Evolutionary conservation across 2,113 vertebrate genomes (phyloP), one percentile per base, ranked within the genome.

Genomic region (Accipiter cooperii): DNA sequence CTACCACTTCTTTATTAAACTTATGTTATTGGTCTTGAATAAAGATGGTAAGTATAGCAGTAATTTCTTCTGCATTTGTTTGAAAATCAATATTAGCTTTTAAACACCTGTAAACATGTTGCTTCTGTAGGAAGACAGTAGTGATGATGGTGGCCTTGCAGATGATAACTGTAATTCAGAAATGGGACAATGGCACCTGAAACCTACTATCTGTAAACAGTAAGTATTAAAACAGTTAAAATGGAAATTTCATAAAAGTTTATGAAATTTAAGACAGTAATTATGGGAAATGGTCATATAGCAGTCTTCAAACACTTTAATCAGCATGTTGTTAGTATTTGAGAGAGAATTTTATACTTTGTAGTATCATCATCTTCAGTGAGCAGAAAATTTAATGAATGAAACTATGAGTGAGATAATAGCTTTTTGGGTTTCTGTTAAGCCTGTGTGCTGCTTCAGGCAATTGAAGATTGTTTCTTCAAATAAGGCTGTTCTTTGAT

Each of bases 151-250:
- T 38, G 97, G 98, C 60, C 98, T 99, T 93, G 96, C 97, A 6
- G 99, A 99, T 52, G 99, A 99, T 58, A 87, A 96, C 18, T 97
- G 96, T 63, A 96, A n/a, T 91, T 98, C 98, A 31, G 99, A 99
- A 93, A 92, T 98, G 93, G 98, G 98, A 12, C 98, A 98, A 6
- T 98, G 98, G 98, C 96, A 98, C 75, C 98, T 98, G 84, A 99
- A 98, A 87, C 98, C 97, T 13, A 98, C 96, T 85, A 86, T 99
- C 97, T 99, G 99, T 97, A 99, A 98, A 98, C 99, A 99, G 99
- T 99, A 97, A 99, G 99, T 98, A 80, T 91, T 86, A 15, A 84
- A 68, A 84, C 34, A 38, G 16, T 80, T 90, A 18, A 40, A 95
- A 76, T 26, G 4, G 34, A 57, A 8, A 86, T 73, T 55, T 64